Evolutionary conservation across 1,140 invertebrate genomes (phyloP).

Genomic region (Gonioctena quinquepunctata): DNA sequence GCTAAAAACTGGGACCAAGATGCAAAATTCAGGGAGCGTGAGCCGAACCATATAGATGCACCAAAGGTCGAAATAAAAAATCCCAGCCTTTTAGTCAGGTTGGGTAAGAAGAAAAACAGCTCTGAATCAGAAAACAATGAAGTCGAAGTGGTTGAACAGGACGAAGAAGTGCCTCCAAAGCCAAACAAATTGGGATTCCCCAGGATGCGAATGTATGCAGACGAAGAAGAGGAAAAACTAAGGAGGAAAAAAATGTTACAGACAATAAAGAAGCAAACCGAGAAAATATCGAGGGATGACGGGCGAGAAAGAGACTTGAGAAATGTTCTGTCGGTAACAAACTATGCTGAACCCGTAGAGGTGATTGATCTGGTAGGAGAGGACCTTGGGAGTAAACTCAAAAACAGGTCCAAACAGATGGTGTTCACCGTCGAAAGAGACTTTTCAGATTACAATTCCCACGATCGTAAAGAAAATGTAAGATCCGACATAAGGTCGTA

Average conservation of each 20-base stretch:
- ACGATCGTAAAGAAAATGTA: constrained; percentile 15
- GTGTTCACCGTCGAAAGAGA: constrained; percentile 33
- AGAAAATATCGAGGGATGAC: constrained; percentile 37
- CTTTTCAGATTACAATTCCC: neutral
- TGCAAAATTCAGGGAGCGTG: constrained; percentile 55
- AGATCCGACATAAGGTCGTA: neutral
- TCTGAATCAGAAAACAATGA: constrained; percentile 39
- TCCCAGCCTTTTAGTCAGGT: constrained; percentile 55
- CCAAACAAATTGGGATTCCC: constrained; percentile 43
- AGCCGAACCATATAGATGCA: constrained; percentile 1
- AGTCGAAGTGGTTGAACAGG: constrained; percentile 43
- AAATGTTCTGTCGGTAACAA: constrained; percentile 36
- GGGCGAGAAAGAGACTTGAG: constrained; percentile 37
- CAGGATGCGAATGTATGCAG: constrained; percentile 85
- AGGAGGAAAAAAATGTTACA: constrained; percentile 50
- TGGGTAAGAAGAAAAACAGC: constrained; percentile 51
- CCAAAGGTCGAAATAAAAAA: constrained; percentile 34
- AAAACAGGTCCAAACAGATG: constrained; percentile 42
- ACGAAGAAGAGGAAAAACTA: constrained; percentile 76
- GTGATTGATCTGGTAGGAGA: constrained; percentile 8
- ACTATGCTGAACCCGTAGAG: constrained; percentile 14
- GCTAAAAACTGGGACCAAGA: constrained; percentile 70
- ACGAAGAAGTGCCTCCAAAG: constrained; percentile 44
- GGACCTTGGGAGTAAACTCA: constrained; percentile 43
- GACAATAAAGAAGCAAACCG: constrained; percentile 47